phyloP scores from a whole-genome alignment of 2,888 invertebrate species.

The Sarcophaga subvicina region DNA sequence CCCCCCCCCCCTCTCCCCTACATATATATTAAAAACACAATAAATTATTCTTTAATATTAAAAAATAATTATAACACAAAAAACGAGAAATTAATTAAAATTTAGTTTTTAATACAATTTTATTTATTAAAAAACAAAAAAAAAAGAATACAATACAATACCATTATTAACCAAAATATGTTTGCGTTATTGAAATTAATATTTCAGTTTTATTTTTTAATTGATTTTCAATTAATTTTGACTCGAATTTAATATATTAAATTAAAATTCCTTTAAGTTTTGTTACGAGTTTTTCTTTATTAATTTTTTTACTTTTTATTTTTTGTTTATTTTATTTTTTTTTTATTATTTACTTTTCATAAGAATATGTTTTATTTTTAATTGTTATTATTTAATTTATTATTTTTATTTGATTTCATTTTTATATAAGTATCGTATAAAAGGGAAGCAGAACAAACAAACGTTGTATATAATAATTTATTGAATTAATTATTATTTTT shows the following conservation, averaged over 20 bases:
- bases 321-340: slow-evolving; percentile 28
- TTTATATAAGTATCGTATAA: slow-evolving; percentile 38
- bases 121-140: no score
- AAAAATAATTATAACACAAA: no score
- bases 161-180: slow-evolving; percentile 54
- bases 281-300: slow-evolving; percentile 13
- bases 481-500: slow-evolving; percentile 62
- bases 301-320: slow-evolving; percentile 11
- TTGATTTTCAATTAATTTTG: neutral
- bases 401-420: slow-evolving; percentile 33
- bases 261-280: slow-evolving; percentile 32
- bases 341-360: slow-evolving; percentile 17
- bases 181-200: slow-evolving; percentile 44
- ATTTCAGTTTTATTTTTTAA: slow-evolving; percentile 38
- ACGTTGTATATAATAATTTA: slow-evolving; percentile 69
- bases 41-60: no score
- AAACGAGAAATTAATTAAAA: no score
- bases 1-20: no score
- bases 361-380: slow-evolving; percentile 29
- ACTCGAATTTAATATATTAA: slow-evolving; percentile 47
- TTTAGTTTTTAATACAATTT: no score
- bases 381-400: slow-evolving; percentile 50
- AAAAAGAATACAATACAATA: neutral
- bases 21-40: no score
- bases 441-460: slow-evolving; percentile 11